Base-by-base conservation (phyloP, 2,113 vertebrate genomes). In the Todiramphus chloris region DNA sequence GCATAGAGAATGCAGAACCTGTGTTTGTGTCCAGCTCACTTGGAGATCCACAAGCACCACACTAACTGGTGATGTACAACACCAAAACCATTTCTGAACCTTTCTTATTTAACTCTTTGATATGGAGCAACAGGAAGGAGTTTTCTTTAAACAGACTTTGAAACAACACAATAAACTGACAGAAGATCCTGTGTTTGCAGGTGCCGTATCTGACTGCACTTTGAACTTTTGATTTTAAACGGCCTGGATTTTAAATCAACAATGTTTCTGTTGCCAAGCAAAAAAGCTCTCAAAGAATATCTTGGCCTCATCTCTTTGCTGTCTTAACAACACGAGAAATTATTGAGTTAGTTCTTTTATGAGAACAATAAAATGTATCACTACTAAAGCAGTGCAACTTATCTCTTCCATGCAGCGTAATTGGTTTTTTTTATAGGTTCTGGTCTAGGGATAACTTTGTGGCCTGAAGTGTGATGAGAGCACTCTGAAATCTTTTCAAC, bases 171-270 rank as follows among this genome's bases (percentile, higher is more conserved):
- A 92, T 83, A 33, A 43, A 12, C 43, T 92, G 62, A 10, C 74
- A 78, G 58, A 82, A 86, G 51, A 48, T 31, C 30, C 33, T 12
- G 6, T 81, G 55, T 75, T 75, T 87, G 35, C 87, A 96, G 93
- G 83, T 87, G 83, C 69, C 35, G 19, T 55, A 13, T 60, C 53
- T 95, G 63, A 30, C 41, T 93, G 90, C 81, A 89, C 96, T 95
- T 96, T 93, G 94, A 93, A 84, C 94, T 89, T 79, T 37, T 59
- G 35, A 68, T 84, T 94, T 88, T 74, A 77, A 85, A 35, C 60
- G 48, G 53, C 60, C 53, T 75, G 43, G 55, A 48, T 79, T 93
- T 95, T 74, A 92, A 89, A 84, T 70, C 78, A 68, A 30, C 19
- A 37, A 3, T 6, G 16, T 78, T 68, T 31, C 43, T 84, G 50